Evolutionary conservation across 2,888 invertebrate species (phyloP).

Genomic region (Coecobrya sp.): DNA sequence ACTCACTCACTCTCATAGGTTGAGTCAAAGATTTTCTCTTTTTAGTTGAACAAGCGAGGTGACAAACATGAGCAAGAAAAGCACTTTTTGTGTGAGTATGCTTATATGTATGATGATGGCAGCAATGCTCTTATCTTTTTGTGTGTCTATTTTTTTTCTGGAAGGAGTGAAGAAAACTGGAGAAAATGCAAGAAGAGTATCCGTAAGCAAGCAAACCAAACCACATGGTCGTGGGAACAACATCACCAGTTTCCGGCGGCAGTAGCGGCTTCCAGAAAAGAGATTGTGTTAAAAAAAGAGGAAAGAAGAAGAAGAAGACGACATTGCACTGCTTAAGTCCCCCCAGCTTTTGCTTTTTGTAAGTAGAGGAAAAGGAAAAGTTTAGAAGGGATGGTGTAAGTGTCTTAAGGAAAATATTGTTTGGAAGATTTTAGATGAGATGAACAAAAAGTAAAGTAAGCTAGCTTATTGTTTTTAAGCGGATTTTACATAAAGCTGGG

Average conservation of each 20-base stretch:
- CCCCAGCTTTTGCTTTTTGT: not conserved
- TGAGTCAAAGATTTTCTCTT: conserved; percentile 18
- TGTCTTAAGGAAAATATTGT: not conserved
- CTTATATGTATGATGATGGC: not conserved
- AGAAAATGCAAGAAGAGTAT: not conserved
- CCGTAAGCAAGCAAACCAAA: not conserved
- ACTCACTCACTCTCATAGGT: not conserved
- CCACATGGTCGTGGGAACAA: conserved; percentile 72
- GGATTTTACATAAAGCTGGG: not conserved
- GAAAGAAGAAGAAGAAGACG: no score
- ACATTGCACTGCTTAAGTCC: not conserved
- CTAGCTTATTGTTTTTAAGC: conserved; percentile 16
- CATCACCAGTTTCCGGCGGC: conserved; percentile 49
- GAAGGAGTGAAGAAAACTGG: not conserved
- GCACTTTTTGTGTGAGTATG: conserved; percentile 43
- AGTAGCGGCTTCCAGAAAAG: not conserved
- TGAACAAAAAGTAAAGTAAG: not conserved
- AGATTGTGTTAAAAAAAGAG: not conserved
- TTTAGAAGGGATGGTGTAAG: not conserved
- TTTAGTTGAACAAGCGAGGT: not conserved
- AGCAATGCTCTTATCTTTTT: conserved; percentile 16
- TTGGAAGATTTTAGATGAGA: not conserved
- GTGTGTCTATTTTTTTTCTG: conserved; percentile 2
- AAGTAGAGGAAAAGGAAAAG: not conserved
- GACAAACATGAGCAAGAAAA: conserved; percentile 66